phyloP scores from a whole-genome alignment of 2,797 vertebrate genomes.

The Distichodus sexfasciatus region DNA sequence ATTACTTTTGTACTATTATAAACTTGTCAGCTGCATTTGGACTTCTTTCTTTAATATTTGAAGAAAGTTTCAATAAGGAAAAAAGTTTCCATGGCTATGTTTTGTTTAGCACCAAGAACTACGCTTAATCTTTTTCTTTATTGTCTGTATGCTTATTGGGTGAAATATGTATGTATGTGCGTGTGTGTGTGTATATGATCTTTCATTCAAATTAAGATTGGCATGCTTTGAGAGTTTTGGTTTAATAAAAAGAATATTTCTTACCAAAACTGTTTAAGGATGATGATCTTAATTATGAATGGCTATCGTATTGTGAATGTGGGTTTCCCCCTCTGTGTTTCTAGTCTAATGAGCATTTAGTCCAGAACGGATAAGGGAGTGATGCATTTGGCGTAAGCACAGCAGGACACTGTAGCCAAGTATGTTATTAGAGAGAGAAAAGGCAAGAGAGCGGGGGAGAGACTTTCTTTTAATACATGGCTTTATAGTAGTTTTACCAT shows the following conservation, averaged over 20 bases:
- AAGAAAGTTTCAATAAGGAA: not conserved
- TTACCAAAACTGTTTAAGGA: no score
- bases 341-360: not conserved
- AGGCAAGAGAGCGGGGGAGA: not conserved
- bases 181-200: no score
- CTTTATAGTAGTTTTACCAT: slow-evolving; percentile 11
- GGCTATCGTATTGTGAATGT: not conserved
- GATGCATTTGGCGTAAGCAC: not conserved
- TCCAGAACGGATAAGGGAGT: not conserved
- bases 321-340: not conserved
- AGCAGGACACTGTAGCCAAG: not conserved
- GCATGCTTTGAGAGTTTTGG: no score
- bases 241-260: not conserved
- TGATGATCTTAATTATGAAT: no score
- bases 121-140: no score
- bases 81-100: not conserved
- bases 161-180: no score
- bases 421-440: not conserved
- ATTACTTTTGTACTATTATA: not conserved
- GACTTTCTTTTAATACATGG: slow-evolving; percentile 6
- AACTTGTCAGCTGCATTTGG: slow-evolving; percentile 9
- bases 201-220: no score
- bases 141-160: no score
- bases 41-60: slow-evolving; percentile 5
- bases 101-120: not conserved